phyloP scores from a whole-genome alignment of 2,797 vertebrate species.

The Thunnus albacares region DNA sequence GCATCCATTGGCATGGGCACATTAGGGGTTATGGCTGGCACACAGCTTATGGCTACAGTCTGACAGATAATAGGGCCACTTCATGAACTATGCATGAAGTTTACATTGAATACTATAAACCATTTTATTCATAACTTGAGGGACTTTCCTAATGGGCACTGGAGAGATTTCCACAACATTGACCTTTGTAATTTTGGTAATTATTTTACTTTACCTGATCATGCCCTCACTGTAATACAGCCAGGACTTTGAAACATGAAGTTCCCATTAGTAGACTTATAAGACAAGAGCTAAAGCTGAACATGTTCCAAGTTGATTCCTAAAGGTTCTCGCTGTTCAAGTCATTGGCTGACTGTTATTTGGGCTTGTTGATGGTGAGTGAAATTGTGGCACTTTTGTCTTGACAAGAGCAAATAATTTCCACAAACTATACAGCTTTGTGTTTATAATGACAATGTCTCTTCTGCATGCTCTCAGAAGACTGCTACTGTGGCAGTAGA shows the following conservation, averaged over 20 bases:
- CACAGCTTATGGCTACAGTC: neutral
- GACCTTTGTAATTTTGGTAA: too few species aligned
- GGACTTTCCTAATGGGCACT: neutral
- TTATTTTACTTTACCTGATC: neutral
- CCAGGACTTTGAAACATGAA: neutral
- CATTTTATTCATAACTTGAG: neutral
- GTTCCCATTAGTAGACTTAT: neutral
- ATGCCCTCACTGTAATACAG: neutral
- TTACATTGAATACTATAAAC: too few species aligned
- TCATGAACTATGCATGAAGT: neutral
- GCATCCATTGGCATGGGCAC: too few species aligned
- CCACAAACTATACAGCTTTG: neutral
- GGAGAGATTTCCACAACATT: neutral
- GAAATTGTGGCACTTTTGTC: neutral
- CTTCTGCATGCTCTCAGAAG: neutral
- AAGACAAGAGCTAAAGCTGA: neutral
- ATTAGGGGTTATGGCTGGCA: too few species aligned
- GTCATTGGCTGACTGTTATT: neutral
- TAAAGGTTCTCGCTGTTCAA: slow-evolving; percentile 1
- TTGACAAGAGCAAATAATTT: neutral
- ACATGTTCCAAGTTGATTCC: neutral
- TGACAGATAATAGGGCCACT: neutral
- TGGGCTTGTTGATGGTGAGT: neutral
- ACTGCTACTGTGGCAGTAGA: neutral
- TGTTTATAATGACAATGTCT: slow-evolving; percentile 10